Evolutionary conservation across 2,888 invertebrate species (phyloP).

Genomic region (Pogonocherus hispidulus): DNA sequence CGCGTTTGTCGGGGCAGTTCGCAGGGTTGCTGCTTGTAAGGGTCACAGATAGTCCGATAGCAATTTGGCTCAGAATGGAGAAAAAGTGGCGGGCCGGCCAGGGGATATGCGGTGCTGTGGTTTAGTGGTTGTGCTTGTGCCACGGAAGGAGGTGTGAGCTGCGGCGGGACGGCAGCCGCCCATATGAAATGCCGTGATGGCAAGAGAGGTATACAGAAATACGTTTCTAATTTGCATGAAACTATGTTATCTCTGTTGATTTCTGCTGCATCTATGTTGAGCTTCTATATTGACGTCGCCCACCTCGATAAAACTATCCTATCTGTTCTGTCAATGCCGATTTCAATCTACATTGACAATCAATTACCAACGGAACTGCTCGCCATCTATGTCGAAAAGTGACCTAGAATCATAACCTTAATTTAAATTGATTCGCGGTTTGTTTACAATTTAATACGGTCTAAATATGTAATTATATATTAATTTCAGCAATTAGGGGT

Average conservation of each 20-base stretch:
- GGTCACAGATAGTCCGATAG: conserved; percentile 64
- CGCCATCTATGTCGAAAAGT: conserved; percentile 27
- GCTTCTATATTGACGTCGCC: conserved; percentile 5
- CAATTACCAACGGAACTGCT: conserved; percentile 29
- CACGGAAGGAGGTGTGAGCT: conserved; percentile 56
- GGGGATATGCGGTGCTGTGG: conserved; percentile 61
- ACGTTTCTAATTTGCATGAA: conserved; percentile 36
- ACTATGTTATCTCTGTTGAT: conserved; percentile 21
- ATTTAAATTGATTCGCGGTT: conserved; percentile 1
- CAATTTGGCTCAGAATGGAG: conserved; percentile 65
- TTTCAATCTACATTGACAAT: conserved; percentile 31
- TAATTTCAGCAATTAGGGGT: background rate
- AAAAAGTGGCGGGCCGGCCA: conserved; percentile 63
- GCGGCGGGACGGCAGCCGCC: conserved; percentile 69
- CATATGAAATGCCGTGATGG: conserved; percentile 80
- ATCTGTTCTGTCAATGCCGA: conserved; percentile 28
- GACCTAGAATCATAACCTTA: conserved; percentile 31
- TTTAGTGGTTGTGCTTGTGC: conserved; percentile 61
- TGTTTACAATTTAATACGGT: conserved; percentile 2
- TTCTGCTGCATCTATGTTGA: conserved; percentile 8
- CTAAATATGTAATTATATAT: background rate
- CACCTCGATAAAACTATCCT: conserved; percentile 21
- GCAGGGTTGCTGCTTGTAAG: conserved; percentile 66
- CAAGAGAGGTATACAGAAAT: conserved; percentile 74
- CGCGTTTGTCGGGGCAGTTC: conserved; percentile 66